Conservation (phyloP, 2,888 invertebrate species). For the Entomobrya proxima region DNA sequence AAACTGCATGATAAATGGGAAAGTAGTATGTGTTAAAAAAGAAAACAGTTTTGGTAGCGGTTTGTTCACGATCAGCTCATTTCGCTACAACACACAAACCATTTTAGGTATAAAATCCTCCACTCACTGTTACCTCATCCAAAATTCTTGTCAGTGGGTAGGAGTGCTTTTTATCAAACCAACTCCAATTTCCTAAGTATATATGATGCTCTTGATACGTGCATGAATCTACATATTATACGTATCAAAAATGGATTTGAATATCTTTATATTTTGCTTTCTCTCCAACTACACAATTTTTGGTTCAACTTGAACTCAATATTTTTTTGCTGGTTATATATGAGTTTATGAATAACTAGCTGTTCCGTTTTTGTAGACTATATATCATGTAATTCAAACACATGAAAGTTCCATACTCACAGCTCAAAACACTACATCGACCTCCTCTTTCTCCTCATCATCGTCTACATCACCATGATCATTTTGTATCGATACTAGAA, state of each 20-base stretch:
- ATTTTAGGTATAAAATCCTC: neutral
- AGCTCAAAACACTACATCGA: neutral
- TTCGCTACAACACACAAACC: neutral
- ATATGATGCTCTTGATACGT: too few species aligned
- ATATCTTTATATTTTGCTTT: neutral
- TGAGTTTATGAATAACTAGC: conserved; percentile 15
- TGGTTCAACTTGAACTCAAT: neutral
- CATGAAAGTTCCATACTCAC: conserved; percentile 53
- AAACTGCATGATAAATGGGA: conserved; percentile 43
- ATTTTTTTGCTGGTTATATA: conserved; percentile 15
- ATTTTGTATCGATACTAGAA: conserved; percentile 25
- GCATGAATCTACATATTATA: too few species aligned
- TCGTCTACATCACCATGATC: conserved; percentile 46
- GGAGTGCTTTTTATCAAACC: conserved; percentile 22
- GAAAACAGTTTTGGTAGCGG: neutral
- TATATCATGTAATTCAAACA: conserved; percentile 50
- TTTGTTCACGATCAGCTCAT: neutral
- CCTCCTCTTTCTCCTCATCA: neutral
- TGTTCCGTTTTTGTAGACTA: neutral
- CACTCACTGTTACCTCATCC: conserved; percentile 6
- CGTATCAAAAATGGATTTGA: too few species aligned
- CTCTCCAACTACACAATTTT: neutral
- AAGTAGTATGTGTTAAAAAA: neutral
- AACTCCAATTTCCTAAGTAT: conserved; percentile 45
- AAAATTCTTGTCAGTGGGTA: conserved; percentile 42